These are phyloP conservation scores for Protophormia terraenovae DNA, from an alignment of 2,888 invertebrate species.

Conservation along the genomic window DNA sequence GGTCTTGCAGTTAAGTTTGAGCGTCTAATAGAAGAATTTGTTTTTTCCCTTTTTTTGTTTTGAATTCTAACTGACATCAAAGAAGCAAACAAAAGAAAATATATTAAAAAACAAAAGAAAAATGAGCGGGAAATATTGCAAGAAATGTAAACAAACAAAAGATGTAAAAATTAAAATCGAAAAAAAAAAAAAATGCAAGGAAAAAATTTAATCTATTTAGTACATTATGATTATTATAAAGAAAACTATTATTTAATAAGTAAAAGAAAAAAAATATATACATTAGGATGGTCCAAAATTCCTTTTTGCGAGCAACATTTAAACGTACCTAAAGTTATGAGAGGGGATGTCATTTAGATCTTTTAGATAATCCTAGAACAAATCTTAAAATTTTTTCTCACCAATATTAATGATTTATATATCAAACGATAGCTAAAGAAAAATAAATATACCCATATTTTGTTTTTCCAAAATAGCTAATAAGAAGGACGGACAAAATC, in stretches of 20 bases:
- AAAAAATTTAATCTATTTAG: neutral
- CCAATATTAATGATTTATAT: no score
- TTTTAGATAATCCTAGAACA: no score
- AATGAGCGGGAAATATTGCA: conserved; percentile 48
- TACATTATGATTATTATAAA: neutral
- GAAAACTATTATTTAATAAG: neutral
- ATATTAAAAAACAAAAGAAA: neutral
- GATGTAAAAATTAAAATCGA: neutral
- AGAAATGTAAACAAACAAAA: conserved; percentile 41
- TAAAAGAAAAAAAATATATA: neutral
- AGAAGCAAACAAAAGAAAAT: neutral
- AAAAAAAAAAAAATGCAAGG: neutral
- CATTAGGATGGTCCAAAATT: no score
- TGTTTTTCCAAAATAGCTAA: no score
- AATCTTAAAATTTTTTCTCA: no score
- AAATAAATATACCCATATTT: no score
- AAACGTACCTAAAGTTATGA: no score
- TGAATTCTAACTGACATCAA: conserved; percentile 57
- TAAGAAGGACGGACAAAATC: no score
- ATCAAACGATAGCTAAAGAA: no score
- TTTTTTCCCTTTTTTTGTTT: conserved; percentile 43
- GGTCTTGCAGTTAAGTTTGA: neutral
- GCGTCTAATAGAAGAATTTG: conserved; percentile 30
- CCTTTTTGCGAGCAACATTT: no score
- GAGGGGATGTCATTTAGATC: no score